Evolutionary conservation across 2,113 vertebrate species (phyloP), one percentile per base, ranked within the genome.

Genomic region (Gavia stellata): DNA sequence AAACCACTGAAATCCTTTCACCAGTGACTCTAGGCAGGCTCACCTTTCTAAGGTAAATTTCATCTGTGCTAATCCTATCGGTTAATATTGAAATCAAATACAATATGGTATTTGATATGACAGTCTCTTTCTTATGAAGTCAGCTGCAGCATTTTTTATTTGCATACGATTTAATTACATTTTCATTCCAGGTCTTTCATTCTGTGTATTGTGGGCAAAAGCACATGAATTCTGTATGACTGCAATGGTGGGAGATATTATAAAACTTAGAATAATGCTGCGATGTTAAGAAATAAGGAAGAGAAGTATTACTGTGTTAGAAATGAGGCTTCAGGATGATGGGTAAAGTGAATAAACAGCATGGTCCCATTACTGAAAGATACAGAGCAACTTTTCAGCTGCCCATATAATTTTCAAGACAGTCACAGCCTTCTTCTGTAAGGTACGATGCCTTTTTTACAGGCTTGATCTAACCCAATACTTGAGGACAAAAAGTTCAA

Each of bases 41-140:
- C 95, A 92, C 85, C 96, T 96, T 97, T 94, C 91, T 88, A 97
- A 97, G 95, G 96, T 97, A 98, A 97, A 98, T 98, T 98, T 97
- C 96, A 98, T 97, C 96, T 95, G 96, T 94, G 86, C 66, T 98
- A 98, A 98, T 97, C 96, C 96, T 95, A 97, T 86, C 95, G 33
- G 91, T 97, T 98, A 97, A 98, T 97, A 98, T 94, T 98, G 97
- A 98, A 97, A 97, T 97, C 94, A 97, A 97, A 97, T 95, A 97
- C 59, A 96, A 94, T 93, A 80, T 6, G n/a, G 33, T 81, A 95
- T 97, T 97, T 98, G 84, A 97, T 94, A 92, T 94, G 96, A 94
- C 96, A 92, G 90, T 81, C 86, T 91, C 94, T 92, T 85, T 95
- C 92, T 97, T 95, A 92, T 92, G 77, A 95, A 90, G 89, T 49